Conservation (phyloP, 2,113 vertebrate species). For the Mola mola region DNA sequence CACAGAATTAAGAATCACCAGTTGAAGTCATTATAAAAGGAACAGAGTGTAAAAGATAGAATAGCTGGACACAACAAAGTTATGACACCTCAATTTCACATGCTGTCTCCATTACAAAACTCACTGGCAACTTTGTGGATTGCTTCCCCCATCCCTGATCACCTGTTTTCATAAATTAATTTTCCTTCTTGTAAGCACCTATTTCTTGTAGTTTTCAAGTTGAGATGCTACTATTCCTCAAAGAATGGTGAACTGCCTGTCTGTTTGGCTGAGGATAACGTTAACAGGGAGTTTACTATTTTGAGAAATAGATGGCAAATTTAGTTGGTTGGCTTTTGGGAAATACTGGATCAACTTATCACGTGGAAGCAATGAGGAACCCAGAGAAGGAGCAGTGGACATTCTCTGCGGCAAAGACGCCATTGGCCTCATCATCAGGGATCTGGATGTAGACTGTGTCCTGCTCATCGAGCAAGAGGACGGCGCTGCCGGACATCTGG, state of each 20-base stretch:
- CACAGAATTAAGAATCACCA: slow-evolving; percentile 69
- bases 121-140: slow-evolving; percentile 75
- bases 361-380: slow-evolving; percentile 92
- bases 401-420: slow-evolving; percentile 94
- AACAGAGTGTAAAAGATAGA: slow-evolving; percentile 69
- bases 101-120: slow-evolving; percentile 75
- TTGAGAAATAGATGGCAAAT: slow-evolving; percentile 80
- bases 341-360: slow-evolving; percentile 78
- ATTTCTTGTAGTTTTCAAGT: slow-evolving; percentile 82
- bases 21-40: slow-evolving; percentile 74
- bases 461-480: slow-evolving; percentile 90
- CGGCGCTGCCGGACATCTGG: slow-evolving; percentile 95
- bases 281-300: slow-evolving; percentile 73
- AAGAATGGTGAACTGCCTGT: slow-evolving; percentile 76
- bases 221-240: slow-evolving; percentile 79
- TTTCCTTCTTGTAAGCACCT: slow-evolving; percentile 82
- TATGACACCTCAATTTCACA: slow-evolving; percentile 78
- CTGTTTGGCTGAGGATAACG: slow-evolving; percentile 57
- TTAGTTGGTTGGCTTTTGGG: slow-evolving; percentile 70
- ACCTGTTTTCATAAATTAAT: slow-evolving; percentile 81
- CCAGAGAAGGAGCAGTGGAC: slow-evolving; percentile 98
- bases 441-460: slow-evolving; percentile 97
- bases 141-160: slow-evolving; percentile 80
- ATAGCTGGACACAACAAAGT: slow-evolving; percentile 72
- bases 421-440: slow-evolving; percentile 92